Conservation (phyloP, 2,888 invertebrate species). For the Terebella lapidaria region DNA sequence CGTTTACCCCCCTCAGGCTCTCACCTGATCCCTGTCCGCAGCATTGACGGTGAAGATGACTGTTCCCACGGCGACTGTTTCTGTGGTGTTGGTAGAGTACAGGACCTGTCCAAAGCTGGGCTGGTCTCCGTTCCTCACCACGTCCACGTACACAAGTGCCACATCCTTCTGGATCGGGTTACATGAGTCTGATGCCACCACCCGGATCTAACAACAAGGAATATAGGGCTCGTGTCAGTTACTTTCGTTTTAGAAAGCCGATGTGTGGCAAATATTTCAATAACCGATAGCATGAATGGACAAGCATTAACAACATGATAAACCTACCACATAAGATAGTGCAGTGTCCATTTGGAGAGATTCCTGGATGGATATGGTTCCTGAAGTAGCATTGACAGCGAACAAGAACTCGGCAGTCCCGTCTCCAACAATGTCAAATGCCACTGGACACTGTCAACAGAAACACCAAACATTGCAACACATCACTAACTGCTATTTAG, state of each 20-base stretch:
- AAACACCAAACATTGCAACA: not conserved
- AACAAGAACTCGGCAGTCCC: conserved; percentile 33
- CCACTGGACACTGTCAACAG: conserved; percentile 30
- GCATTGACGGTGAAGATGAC: conserved; percentile 37
- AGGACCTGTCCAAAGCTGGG: conserved; percentile 31
- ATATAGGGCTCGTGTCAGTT: no score
- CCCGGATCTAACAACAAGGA: conserved; percentile 27
- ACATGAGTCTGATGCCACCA: conserved; percentile 32
- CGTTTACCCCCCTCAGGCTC: no score
- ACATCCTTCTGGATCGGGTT: conserved; percentile 27
- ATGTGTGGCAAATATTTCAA: no score
- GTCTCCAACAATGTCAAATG: conserved; percentile 40
- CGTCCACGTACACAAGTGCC: conserved; percentile 29
- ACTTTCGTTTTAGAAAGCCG: no score
- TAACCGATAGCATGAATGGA: no score
- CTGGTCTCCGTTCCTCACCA: conserved; percentile 32
- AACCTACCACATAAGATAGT: conserved; percentile 10
- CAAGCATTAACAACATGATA: no score
- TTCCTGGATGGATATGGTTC: conserved; percentile 29
- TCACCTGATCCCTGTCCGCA: conserved; percentile 39
- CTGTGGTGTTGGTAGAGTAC: conserved; percentile 31
- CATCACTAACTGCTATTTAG: not conserved
- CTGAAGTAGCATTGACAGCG: conserved; percentile 29
- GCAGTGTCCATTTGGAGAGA: conserved; percentile 13
- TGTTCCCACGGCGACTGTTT: conserved; percentile 26